These are phyloP conservation scores for Cotesia chilonis DNA, from an alignment of 1,140 invertebrate species.

Conservation along the genomic window DNA sequence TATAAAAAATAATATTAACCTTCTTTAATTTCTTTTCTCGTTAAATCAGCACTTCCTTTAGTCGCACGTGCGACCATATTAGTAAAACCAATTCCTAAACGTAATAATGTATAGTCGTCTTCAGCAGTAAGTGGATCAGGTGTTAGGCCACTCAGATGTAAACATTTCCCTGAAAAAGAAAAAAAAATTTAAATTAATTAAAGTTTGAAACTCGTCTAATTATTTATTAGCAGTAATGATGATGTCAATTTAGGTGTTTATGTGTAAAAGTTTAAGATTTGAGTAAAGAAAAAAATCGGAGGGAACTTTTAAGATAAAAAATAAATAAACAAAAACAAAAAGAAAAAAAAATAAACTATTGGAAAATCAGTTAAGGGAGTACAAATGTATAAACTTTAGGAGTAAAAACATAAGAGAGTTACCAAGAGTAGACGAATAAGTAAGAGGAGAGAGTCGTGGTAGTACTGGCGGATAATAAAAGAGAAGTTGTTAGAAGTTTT, in stretches of 20 bases:
- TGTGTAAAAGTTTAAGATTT: background rate
- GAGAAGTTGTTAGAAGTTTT: constrained; percentile 16
- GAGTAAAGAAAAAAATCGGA: constrained; percentile 8
- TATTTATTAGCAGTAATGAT: background rate
- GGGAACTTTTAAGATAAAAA: background rate
- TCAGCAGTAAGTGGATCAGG: constrained; percentile 95
- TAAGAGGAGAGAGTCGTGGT: background rate
- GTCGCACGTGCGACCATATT: constrained; percentile 96
- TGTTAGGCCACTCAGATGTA: constrained; percentile 92
- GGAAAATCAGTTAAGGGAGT: background rate
- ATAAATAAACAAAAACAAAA: background rate
- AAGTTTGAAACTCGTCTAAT: background rate
- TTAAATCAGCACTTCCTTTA: constrained; percentile 94
- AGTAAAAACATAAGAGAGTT: constrained; percentile 10
- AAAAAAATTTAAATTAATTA: constrained; percentile 17
- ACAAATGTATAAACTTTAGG: constrained; percentile 9
- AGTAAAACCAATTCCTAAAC: constrained; percentile 96
- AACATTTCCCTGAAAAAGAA: constrained; percentile 83
- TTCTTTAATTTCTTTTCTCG: constrained; percentile 96
- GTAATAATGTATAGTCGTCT: constrained; percentile 92
- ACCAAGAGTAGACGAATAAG: constrained; percentile 16
- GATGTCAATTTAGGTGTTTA: background rate
- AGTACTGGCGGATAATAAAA: background rate
- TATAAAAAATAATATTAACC: constrained; percentile 61
- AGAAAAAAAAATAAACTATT: background rate